A percentile compares a stretch with the other conserved stretches of the same genome.
phyloP scores from a whole-genome alignment of 2,888 invertebrate genomes.

The Gymnocheta viridis region DNA sequence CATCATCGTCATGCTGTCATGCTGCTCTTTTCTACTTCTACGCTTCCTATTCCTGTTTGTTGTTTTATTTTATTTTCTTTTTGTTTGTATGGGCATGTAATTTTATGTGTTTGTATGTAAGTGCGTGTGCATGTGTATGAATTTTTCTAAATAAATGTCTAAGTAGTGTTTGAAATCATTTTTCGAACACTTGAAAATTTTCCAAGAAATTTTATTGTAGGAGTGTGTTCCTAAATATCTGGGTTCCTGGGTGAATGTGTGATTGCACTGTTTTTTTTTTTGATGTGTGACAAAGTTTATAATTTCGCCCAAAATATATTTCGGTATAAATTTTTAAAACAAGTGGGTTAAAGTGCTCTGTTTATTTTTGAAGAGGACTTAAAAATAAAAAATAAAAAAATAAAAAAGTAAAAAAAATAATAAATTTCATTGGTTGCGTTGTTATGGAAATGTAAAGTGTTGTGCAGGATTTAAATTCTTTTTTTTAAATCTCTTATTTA shows the following conservation, averaged over 20 bases:
- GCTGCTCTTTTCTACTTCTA: slow-evolving; percentile 23
- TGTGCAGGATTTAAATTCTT: slow-evolving; percentile 45
- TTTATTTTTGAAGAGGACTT: slow-evolving; percentile 20
- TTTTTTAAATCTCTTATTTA: slow-evolving; percentile 52
- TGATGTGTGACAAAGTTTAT: background rate
- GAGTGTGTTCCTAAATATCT: background rate
- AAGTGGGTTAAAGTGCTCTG: background rate
- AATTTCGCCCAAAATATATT: background rate
- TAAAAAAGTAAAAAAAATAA: background rate
- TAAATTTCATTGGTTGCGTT: slow-evolving; percentile 43
- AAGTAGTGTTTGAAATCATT: slow-evolving; percentile 50
- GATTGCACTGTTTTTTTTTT: background rate
- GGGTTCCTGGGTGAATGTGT: background rate
- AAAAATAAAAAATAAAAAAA: background rate
- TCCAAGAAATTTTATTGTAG: slow-evolving; percentile 34
- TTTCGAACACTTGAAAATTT: slow-evolving; percentile 43
- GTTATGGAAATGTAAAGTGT: slow-evolving; percentile 52
- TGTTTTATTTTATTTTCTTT: background rate
- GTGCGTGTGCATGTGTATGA: background rate
- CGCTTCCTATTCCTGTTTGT: background rate
- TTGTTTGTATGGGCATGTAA: background rate
- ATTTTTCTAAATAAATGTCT: slow-evolving; percentile 41
- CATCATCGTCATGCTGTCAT: slow-evolving; percentile 30
- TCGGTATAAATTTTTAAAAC: background rate
- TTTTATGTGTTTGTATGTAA: background rate